These are phyloP conservation scores for Holotrichia oblita DNA, from an alignment of 1,140 invertebrate genomes.

Conservation along the genomic window DNA sequence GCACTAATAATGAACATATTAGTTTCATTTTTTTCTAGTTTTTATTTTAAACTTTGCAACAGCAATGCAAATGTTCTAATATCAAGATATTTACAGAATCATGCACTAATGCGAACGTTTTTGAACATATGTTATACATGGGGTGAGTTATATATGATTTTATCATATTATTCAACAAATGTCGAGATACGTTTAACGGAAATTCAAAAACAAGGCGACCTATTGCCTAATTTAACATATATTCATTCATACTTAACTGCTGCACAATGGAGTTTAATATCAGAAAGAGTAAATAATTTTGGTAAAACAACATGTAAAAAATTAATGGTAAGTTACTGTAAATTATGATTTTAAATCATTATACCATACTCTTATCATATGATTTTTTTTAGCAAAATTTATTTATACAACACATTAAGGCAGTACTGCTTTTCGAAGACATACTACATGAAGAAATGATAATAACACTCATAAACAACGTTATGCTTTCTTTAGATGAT, in stretches of 20 bases:
- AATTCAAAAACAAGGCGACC: slow-evolving; percentile 47
- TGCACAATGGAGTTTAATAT: slow-evolving; percentile 57
- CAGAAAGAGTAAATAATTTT: slow-evolving; percentile 59
- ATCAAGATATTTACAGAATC: slow-evolving; percentile 52
- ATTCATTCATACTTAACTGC: slow-evolving; percentile 55
- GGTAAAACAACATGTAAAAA: slow-evolving; percentile 56
- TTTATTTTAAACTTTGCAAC: no score
- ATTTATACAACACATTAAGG: slow-evolving; percentile 55
- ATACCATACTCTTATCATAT: background rate
- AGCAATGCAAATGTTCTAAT: no score
- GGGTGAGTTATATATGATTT: slow-evolving; percentile 55
- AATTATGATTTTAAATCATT: background rate
- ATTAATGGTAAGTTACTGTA: slow-evolving; percentile 51
- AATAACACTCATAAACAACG: slow-evolving; percentile 47
- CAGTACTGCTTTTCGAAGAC: slow-evolving; percentile 52
- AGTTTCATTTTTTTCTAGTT: no score
- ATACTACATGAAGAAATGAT: slow-evolving; percentile 49
- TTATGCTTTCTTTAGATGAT: slow-evolving; percentile 47
- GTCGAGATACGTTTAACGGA: slow-evolving; percentile 47
- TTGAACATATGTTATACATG: slow-evolving; percentile 56
- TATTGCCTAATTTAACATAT: slow-evolving; percentile 53
- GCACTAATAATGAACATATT: no score
- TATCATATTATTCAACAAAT: slow-evolving; percentile 53
- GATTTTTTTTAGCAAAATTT: slow-evolving; percentile 54
- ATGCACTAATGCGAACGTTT: slow-evolving; percentile 55